A percentile compares a stretch with the other conserved stretches of the same genome.
phyloP scores from a whole-genome alignment of 2,888 invertebrate species.

The Synergus japonicus region DNA sequence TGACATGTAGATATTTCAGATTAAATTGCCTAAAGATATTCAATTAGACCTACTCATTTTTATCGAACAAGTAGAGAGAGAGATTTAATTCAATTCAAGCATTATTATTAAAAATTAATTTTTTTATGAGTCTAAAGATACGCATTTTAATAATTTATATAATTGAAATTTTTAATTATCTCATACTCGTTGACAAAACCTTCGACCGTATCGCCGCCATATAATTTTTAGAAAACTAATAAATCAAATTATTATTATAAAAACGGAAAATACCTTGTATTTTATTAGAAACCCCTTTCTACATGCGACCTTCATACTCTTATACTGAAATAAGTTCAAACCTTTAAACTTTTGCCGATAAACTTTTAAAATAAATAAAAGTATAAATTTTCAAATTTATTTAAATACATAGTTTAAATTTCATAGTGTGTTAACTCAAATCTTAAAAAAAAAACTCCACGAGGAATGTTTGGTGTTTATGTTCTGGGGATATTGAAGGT shows the following conservation, averaged over 20 bases:
- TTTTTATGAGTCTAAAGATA: neutral
- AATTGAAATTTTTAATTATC: neutral
- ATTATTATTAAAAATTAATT: neutral
- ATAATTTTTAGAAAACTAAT: constrained; percentile 69
- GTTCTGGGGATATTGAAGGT: constrained; percentile 3
- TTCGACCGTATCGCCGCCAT: constrained; percentile 68
- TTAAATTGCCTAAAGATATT: neutral
- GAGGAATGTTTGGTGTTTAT: constrained; percentile 4
- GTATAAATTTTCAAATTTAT: neutral
- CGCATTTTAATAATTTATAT: neutral
- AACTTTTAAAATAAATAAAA: neutral
- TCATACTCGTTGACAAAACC: constrained; percentile 42
- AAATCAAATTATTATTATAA: constrained; percentile 68
- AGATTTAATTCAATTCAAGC: neutral
- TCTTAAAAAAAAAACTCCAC: neutral
- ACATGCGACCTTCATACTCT: neutral
- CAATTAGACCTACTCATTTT: neutral
- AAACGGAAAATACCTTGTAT: constrained; percentile 38
- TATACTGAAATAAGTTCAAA: neutral
- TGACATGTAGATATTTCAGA: neutral
- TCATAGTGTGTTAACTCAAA: no score
- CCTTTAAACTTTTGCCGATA: neutral
- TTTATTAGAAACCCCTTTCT: neutral
- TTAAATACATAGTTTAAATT: no score
- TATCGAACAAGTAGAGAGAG: neutral